Evolutionary conservation across 2,797 vertebrate genomes (phyloP), one percentile per base, ranked within the genome.

Genomic region (Coregonus suidteri): DNA sequence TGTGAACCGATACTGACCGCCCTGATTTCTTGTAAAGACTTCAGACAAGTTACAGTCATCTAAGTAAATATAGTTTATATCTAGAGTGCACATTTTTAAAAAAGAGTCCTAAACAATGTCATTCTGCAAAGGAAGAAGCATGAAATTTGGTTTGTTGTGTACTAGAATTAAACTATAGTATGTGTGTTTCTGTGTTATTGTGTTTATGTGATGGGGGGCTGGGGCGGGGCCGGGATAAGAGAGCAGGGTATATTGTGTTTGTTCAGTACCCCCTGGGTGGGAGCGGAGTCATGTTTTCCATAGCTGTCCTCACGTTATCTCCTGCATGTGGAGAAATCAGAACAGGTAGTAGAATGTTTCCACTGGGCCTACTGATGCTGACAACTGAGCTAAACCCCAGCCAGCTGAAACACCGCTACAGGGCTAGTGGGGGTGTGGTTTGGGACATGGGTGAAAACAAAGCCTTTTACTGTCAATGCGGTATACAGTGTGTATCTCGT

Each of bases 371-470:
- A n/a, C n/a, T n/a, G n/a, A n/a, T n/a, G 56, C 65, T 9, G 34
- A 35, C 67, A 76, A 37, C 52, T 59, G 52, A 56, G 34, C 35
- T 15, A 4, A n/a, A n/a, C 31, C 13, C 30, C 73, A 75, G 31
- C n/a, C 35, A 51, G 18, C 1, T 20, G 30, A n/a, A 30, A n/a
- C 73, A 30, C 59, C 3, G 16, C 3, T 16, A 59, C 59, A 31
- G 47, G 15, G 70, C 47, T 30, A 20, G 11, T 30, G 20, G 41
- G 70, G 30, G 74, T 75, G 53, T 76, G 75, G 3, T 47, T 47
- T 34, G 52, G 68, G 75, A 52, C 68, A 64, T 71, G 68, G n/a
- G 31, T 31, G 54, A 31, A 62, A 54, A 69, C 66, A 76, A 69
- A 41, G 52, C 31, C 52, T 37, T 70, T 16, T 15, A 56, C 52